Conservation (phyloP, 2,888 invertebrate genomes). For the Acleris laterana region DNA sequence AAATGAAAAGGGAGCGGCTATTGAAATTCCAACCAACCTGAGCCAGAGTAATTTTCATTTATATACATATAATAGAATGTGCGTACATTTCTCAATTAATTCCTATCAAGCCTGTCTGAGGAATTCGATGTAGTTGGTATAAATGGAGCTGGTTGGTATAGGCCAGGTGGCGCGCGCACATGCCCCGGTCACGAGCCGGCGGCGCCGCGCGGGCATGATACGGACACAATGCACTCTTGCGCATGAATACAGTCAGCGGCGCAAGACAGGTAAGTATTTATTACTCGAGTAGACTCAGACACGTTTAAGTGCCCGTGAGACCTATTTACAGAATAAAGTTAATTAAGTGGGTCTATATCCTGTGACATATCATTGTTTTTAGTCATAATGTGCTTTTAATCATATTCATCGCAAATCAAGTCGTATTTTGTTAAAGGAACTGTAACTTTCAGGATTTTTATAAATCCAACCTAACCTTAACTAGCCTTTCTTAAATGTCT, state of each 20-base stretch:
- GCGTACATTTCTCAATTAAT: slow-evolving; percentile 33
- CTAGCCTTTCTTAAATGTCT: too few species aligned
- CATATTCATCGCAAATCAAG: too few species aligned
- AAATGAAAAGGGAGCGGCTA: slow-evolving; percentile 22
- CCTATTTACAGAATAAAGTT: neutral
- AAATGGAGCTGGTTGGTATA: slow-evolving; percentile 38
- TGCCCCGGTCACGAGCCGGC: slow-evolving; percentile 56
- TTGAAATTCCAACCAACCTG: slow-evolving; percentile 22
- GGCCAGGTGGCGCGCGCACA: slow-evolving; percentile 43
- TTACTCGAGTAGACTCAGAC: neutral
- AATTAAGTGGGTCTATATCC: too few species aligned
- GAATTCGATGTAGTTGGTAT: slow-evolving; percentile 45
- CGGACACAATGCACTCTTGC: slow-evolving; percentile 26
- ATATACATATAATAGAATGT: slow-evolving; percentile 34
- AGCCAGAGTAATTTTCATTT: slow-evolving; percentile 4
- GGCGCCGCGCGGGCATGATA: slow-evolving; percentile 46
- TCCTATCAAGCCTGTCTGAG: slow-evolving; percentile 29
- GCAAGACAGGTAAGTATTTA: neutral
- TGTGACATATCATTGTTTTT: too few species aligned
- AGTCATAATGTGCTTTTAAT: too few species aligned
- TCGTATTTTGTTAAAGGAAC: too few species aligned
- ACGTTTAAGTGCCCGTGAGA: neutral
- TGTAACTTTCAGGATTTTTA: too few species aligned
- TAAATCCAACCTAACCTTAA: too few species aligned
- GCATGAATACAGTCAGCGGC: slow-evolving; percentile 8